Evolutionary conservation across 1,140 invertebrate genomes (phyloP), one percentile per base, ranked within the genome.

Genomic region (Oreohelix idahoensis): DNA sequence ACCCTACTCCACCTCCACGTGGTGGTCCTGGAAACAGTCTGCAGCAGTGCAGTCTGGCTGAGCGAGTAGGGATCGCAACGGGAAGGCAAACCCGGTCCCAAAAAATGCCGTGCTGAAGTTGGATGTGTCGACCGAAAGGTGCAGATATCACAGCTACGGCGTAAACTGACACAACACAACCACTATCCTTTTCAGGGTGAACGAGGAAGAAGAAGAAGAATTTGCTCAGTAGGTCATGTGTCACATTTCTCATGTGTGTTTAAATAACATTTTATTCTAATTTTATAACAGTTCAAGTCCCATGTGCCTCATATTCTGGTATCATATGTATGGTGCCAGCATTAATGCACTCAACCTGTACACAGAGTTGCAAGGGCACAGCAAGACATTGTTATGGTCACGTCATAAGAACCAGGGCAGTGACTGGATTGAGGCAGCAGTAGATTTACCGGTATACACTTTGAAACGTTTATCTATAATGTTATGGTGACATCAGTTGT

Each of bases 241-340:
- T 58, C 26, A n/a, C 20, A 58, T 58, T n/a, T 58, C 26, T 2
- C 20, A 23, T 58, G 23, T 58, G 15, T 15, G 53, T 2, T 45
- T 45, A 45, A 45, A 45, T 15, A 45, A 45, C n/a, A 49, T 5
- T 58, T 11, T 58, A n/a, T 58, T 58, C 53, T 58, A n/a, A 10
- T 58, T n/a, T 4, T 20, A 58, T 51, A 39, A 29, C 23, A 81
- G 78, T 8, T 42, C 70, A 45, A 78, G 83, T 71, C 70, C 94
- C 58, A 95, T 87, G 87, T 88, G 87, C 78, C 49, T 89, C 26
- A 81, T 81, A 20, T 96, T 96, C 89, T 96, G 94, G 93, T 95
- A 89, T 83, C 88, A 88, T 84, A 92, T 92, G 91, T 90, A 89
- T 81, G 91, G 91, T 2, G 35, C 66, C 11, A 73, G 86, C 32